Percentiles rank a stretch among this genome's conserved stretches.
Evolutionary conservation across 35 echinoderm and acorn worm genomes (phyloP).

Genomic region (Strongylocentrotus purpuratus): DNA sequence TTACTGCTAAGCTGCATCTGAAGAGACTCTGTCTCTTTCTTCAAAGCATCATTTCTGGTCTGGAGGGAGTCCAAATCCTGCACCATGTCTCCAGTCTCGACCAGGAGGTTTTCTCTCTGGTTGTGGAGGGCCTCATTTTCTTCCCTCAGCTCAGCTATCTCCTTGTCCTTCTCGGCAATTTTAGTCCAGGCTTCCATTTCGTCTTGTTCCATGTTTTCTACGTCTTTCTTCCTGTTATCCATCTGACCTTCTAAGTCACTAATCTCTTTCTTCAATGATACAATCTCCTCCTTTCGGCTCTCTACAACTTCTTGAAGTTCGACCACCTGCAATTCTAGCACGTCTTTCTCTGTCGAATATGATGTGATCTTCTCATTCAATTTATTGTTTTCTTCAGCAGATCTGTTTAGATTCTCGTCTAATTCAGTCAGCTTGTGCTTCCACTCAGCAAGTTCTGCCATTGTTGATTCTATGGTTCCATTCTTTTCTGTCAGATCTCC

Average conservation of each 20-base stretch:
- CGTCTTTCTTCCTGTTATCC: neutral
- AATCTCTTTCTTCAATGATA: slow-evolving; percentile 28
- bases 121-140: slow-evolving; percentile 49
- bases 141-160: slow-evolving; percentile 42
- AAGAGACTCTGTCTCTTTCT: neutral
- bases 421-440: slow-evolving; percentile 50
- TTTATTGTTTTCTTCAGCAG: slow-evolving; percentile 1
- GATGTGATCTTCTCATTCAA: slow-evolving; percentile 33
- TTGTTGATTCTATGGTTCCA: neutral
- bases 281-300: slow-evolving; percentile 23
- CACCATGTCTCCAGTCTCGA: slow-evolving; percentile 32
- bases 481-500: slow-evolving; percentile 37
- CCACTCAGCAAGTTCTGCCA: neutral
- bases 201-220: neutral
- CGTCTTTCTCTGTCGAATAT: neutral
- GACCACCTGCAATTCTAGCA: slow-evolving; percentile 21
- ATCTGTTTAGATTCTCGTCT: slow-evolving; percentile 2
- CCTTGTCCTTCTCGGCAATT: neutral
- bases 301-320: slow-evolving; percentile 39
- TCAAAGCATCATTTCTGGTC: slow-evolving; percentile 22
- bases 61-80: slow-evolving; percentile 40
- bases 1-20: neutral
- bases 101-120: slow-evolving; percentile 15
- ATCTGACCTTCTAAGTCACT: slow-evolving; percentile 28
- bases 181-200: neutral